Percentiles rank a stretch among this genome's conserved stretches.
phyloP scores from a whole-genome alignment of 2,888 invertebrate genomes.

The Vannuccia rotundouncinata region DNA sequence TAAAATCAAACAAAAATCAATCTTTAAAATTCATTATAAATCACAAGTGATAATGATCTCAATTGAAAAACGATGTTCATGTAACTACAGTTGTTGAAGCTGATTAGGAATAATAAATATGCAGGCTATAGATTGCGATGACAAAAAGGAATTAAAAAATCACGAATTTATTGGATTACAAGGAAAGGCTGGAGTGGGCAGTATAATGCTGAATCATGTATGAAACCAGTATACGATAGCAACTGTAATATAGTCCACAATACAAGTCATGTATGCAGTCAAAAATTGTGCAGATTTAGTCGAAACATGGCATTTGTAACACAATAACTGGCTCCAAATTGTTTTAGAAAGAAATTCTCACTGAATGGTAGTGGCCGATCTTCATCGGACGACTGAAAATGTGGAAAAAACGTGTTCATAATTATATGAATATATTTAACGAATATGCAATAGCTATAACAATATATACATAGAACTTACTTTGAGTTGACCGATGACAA shows the following conservation, averaged over 20 bases:
- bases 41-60: no score
- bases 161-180: not conserved
- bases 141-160: no score
- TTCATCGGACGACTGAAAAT: not conserved
- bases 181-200: not conserved
- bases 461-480: not conserved
- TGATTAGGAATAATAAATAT: no score
- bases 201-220: no score
- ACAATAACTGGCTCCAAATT: conserved; percentile 27
- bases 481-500: conserved; percentile 32
- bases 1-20: no score
- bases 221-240: not conserved
- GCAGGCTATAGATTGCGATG: no score
- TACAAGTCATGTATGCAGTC: not conserved
- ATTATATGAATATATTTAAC: not conserved
- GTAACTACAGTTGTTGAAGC: no score
- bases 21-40: no score
- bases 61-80: no score
- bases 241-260: no score
- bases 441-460: no score
- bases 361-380: conserved; percentile 35
- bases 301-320: conserved; percentile 38
- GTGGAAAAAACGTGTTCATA: not conserved
- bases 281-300: conserved; percentile 35
- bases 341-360: conserved; percentile 33